Conservation (phyloP, 2,888 invertebrate species). For the Scaptomyza tumidula region DNA sequence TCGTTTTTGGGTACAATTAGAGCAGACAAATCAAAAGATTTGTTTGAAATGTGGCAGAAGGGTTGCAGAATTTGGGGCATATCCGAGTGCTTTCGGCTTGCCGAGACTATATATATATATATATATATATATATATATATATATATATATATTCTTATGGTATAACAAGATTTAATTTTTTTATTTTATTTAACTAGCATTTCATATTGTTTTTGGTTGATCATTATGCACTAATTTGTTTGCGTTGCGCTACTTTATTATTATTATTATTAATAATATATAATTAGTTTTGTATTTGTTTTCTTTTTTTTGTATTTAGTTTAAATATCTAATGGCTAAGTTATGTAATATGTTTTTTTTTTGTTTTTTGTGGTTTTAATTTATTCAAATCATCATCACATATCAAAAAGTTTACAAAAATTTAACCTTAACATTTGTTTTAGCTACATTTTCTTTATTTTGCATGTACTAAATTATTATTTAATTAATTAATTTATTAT, state of each 20-base stretch:
- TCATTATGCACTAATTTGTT: slow-evolving; percentile 55
- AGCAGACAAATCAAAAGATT: slow-evolving; percentile 48
- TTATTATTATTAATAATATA: slow-evolving; percentile 5
- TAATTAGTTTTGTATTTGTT: not conserved
- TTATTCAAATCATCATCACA: slow-evolving; percentile 82
- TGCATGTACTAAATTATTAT: slow-evolving; percentile 33
- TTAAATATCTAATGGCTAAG: slow-evolving; percentile 68
- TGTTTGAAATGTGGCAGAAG: slow-evolving; percentile 15
- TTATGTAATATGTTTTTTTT: slow-evolving; percentile 42
- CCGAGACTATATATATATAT: slow-evolving; percentile 66
- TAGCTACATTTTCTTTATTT: slow-evolving; percentile 64
- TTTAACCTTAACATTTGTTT: slow-evolving; percentile 54
- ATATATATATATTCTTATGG: slow-evolving; percentile 5
- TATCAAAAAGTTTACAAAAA: slow-evolving; percentile 81
- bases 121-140: not conserved
- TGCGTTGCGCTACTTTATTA: slow-evolving; percentile 62
- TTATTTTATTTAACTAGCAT: slow-evolving; percentile 50
- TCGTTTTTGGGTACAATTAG: too few relatives aligned
- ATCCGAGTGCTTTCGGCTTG: slow-evolving; percentile 62
- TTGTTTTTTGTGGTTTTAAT: slow-evolving; percentile 66
- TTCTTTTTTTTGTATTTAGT: slow-evolving; percentile 39
- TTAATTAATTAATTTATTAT: slow-evolving; percentile 27
- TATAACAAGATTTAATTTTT: slow-evolving; percentile 57
- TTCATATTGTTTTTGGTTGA: slow-evolving; percentile 19
- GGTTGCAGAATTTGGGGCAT: slow-evolving; percentile 12